phyloP scores from a whole-genome alignment of 2,113 vertebrate species.

The Monopterus albus region DNA sequence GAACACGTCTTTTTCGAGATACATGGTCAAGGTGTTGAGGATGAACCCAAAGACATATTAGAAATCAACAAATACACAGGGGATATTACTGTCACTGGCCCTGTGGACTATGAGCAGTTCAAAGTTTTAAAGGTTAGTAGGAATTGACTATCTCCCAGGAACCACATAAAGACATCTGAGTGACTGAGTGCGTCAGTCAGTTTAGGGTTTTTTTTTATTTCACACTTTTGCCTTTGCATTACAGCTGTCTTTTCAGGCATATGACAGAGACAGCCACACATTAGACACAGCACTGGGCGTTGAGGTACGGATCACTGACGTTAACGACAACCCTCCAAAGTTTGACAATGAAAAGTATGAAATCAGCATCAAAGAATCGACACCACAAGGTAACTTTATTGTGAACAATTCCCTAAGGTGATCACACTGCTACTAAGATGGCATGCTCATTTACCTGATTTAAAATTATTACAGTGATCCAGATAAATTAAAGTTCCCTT shows the following conservation, averaged over 20 bases:
- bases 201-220: too few species aligned
- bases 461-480: background rate
- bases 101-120: slow-evolving; percentile 64
- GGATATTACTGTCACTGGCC: slow-evolving; percentile 29
- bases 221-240: too few species aligned
- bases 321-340: slow-evolving; percentile 68
- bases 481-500: background rate
- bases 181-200: too few species aligned
- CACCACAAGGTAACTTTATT: slow-evolving; percentile 68
- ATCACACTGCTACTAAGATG: background rate
- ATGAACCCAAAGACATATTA: slow-evolving; percentile 58
- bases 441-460: accelerated
- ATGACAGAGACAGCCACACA: accelerated
- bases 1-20: slow-evolving; percentile 3
- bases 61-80: slow-evolving; percentile 35
- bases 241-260: slow-evolving; percentile 53
- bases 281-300: slow-evolving; percentile 55
- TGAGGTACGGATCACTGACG: slow-evolving; percentile 48
- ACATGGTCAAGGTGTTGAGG: slow-evolving; percentile 53
- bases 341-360: slow-evolving; percentile 22
- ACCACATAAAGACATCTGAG: too few species aligned
- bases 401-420: accelerated
- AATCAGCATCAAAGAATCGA: slow-evolving; percentile 40
- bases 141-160: too few species aligned
- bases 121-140: slow-evolving; percentile 31